Base-by-base conservation (phyloP, 2,888 invertebrate species). In the Ennomos quercinarius region DNA sequence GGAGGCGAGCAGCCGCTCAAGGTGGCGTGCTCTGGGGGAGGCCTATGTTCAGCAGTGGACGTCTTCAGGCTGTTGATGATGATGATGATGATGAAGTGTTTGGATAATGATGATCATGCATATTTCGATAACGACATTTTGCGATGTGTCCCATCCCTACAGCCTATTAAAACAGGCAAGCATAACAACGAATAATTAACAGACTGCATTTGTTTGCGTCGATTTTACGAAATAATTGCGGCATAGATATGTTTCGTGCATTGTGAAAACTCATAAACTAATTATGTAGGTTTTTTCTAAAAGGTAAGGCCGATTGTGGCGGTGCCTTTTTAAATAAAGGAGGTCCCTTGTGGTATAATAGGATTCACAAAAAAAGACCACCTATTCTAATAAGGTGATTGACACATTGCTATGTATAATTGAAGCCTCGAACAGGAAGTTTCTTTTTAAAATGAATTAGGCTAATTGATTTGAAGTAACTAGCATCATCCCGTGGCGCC, bases 261-360 rank as follows among this genome's bases (percentile, higher is more conserved):
- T 88, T 91, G 88, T 90, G 83, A 89, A 87, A 88, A 84, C 85
- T 90, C 84, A 84, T 89, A 85, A 88, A 84, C 86, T 89, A 88
- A 92, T 91, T 88, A 84, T 84, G 75, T 77, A 68, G 72, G 74
- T 74, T 76, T 77, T 84, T 84, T 84, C 81, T 10, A 11, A 88
- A 89, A 47, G 49, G 60, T 39, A 41, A 27, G 50, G 27, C 60
- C 62, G 57, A 59, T 61, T 84, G 77, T 66, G 78, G 72, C 86
- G 86, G 86, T 75, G 63, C 77, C 81, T 81, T 84, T 81, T 76
- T 70, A 72, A 76, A 74, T 74, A 71, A 73, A 69, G 70, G 73
- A 73, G 69, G 63, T 66, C 63, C 63, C 67, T 27, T 64, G 71
- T 73, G 75, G 77, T 81, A 85, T 81, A 85, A 83, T 77, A 66